Evolutionary conservation across 2,888 invertebrate genomes (phyloP).

Genomic region (Thereva nobilitata): DNA sequence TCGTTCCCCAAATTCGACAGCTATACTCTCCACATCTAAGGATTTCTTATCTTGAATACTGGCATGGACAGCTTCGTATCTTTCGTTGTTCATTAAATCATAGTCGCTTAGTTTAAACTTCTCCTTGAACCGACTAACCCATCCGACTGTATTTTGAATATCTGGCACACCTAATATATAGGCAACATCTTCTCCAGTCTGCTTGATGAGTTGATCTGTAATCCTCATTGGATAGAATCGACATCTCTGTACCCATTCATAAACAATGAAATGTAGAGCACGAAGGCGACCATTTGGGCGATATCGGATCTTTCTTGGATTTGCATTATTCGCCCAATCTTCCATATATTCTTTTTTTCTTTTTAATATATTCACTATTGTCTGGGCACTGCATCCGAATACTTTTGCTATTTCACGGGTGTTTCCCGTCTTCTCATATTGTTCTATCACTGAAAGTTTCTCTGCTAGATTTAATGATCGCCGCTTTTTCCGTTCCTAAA

Average conservation of each 20-base stretch:
- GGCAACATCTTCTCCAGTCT: slow-evolving; percentile 34
- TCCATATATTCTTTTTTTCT: slow-evolving; percentile 28
- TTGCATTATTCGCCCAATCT: slow-evolving; percentile 34
- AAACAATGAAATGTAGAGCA: slow-evolving; percentile 23
- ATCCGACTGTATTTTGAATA: slow-evolving; percentile 33
- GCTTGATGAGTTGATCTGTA: slow-evolving; percentile 29
- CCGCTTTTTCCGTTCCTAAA: slow-evolving; percentile 36
- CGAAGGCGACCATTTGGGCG: slow-evolving; percentile 17
- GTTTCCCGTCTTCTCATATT: slow-evolving; percentile 22
- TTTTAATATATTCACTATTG: slow-evolving; percentile 33
- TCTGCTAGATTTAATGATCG: slow-evolving; percentile 36
- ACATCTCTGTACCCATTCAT: slow-evolving; percentile 31
- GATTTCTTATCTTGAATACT: slow-evolving; percentile 34
- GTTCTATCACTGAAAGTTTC: slow-evolving; percentile 26
- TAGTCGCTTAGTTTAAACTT: slow-evolving; percentile 37
- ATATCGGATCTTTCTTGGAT: slow-evolving; percentile 11
- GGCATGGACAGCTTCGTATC: slow-evolving; percentile 28
- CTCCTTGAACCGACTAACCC: slow-evolving; percentile 38
- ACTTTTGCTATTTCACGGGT: slow-evolving; percentile 23
- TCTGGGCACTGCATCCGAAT: slow-evolving; percentile 27
- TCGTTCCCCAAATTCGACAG: slow-evolving; percentile 29
- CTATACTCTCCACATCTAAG: slow-evolving; percentile 37
- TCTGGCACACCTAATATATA: slow-evolving; percentile 34
- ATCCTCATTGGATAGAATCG: slow-evolving; percentile 27
- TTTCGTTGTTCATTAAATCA: slow-evolving; percentile 36